Conservation (phyloP, 2,888 invertebrate species). For the Synergus laeviventris region DNA sequence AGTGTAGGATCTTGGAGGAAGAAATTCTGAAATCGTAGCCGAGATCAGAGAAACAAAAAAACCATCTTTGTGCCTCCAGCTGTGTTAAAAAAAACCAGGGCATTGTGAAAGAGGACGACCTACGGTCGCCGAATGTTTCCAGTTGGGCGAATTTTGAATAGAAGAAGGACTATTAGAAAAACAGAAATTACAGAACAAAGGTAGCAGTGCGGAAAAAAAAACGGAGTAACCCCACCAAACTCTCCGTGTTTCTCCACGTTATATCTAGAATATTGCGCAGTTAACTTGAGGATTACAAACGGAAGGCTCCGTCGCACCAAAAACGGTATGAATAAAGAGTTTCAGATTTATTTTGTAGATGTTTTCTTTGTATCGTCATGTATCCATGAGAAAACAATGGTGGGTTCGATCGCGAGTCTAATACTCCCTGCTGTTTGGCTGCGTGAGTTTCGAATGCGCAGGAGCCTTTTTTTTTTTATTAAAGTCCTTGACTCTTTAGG, state of each 20-base stretch:
- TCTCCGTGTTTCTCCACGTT: constrained; percentile 53
- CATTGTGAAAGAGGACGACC: constrained; percentile 55
- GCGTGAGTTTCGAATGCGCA: neutral
- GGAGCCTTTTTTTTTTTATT: neutral
- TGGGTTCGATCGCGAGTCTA: constrained; percentile 2
- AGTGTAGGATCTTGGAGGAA: neutral
- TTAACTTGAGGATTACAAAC: constrained; percentile 53
- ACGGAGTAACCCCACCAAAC: constrained; percentile 54
- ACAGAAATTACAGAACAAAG: constrained; percentile 57
- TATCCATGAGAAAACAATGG: constrained; percentile 20
- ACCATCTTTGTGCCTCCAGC: constrained; percentile 39
- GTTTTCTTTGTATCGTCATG: neutral
- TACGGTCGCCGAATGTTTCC: constrained; percentile 68
- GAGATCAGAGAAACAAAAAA: constrained; percentile 22
- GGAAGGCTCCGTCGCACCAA: constrained; percentile 39
- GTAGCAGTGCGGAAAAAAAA: constrained; percentile 60
- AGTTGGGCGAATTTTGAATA: constrained; percentile 56
- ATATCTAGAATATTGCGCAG: constrained; percentile 70
- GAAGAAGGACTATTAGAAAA: constrained; percentile 61
- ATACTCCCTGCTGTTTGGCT: no score
- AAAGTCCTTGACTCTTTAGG: neutral
- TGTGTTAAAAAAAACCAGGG: constrained; percentile 27
- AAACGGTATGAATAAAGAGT: neutral
- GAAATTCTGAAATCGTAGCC: neutral
- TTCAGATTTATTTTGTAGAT: neutral